Evolutionary conservation across 2,888 invertebrate species (phyloP).

Genomic region (Leptura quadrifasciata): DNA sequence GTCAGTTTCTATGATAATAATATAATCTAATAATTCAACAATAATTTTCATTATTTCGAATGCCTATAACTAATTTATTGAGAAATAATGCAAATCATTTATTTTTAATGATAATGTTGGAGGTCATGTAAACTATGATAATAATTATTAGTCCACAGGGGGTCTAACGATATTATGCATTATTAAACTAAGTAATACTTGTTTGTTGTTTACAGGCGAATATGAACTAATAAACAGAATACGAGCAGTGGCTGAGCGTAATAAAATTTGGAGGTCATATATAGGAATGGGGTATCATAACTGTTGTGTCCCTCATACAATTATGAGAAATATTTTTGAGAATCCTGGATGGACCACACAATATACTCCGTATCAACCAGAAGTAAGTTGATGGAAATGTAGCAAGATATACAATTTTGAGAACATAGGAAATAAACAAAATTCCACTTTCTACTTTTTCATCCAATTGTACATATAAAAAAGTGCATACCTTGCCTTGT

Average conservation of each 20-base stretch:
- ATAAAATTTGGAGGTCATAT: conserved; percentile 95
- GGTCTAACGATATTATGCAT: conserved; percentile 18
- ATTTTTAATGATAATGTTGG: background rate
- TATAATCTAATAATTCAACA: too few relatives aligned
- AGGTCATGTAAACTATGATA: background rate
- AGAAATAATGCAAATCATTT: background rate
- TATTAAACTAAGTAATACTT: background rate
- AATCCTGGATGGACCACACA: conserved; percentile 99
- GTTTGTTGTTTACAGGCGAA: conserved; percentile 82
- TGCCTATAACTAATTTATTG: background rate
- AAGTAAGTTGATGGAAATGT: conserved; percentile 73
- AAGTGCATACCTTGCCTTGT: too few relatives aligned
- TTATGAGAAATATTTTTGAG: conserved; percentile 97
- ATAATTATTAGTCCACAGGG: conserved; percentile 32
- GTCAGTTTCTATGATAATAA: too few relatives aligned
- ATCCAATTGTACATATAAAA: too few relatives aligned
- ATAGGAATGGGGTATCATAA: conserved; percentile 99
- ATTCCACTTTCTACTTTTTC: too few relatives aligned
- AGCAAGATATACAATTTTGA: too few relatives aligned
- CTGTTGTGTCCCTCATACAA: conserved; percentile 96
- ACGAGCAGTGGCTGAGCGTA: conserved; percentile 86
- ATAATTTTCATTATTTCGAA: too few relatives aligned
- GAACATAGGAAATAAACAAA: too few relatives aligned
- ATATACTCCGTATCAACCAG: conserved; percentile 99
- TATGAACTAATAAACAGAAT: conserved; percentile 90